Evolutionary conservation across 2,888 invertebrate species (phyloP), one percentile per base, ranked within the genome.

Genomic region (Hypercompe scribonia): DNA sequence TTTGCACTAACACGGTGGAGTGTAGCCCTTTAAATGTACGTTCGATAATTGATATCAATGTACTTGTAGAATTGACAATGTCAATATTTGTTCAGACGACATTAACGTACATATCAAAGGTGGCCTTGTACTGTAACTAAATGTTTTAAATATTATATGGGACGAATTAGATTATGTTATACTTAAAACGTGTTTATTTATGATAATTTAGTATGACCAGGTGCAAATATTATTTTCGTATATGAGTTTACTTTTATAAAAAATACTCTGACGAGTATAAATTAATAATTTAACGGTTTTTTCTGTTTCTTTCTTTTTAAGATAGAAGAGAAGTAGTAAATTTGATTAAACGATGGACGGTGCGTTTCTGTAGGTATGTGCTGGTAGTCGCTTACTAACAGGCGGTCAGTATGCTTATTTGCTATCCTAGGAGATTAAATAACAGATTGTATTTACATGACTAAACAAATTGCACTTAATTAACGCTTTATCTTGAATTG

Each of bases 1-100:
- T 93, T 93, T 92, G 86, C 90, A 84, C 85, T 88, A 82, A 85
- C 93, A 93, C 92, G 90, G 91, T 89, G 88, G 88, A 90, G 84
- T 86, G 70, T 80, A 84, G 88, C 88, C 90, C 92, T 92, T 90
- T 87, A 91, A 89, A 89, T 90, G 83, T 85, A 89, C 88, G 88
- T 86, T 88, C 85, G 91, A 92, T 93, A 90, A 90, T 88, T 91
- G 89, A 88, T 90, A 90, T 89, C 85, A 78, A 80, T 61, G 58
- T 31, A 61, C 58, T 31, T 70, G 81, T 67, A 84, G 85, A 84
- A 82, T 86, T 82, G 85, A 88, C 86, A 86, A 81, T 80, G 86
- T 89, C 87, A 93, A 93, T 91, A 93, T 93, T 93, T 89, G 85
- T 83, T 78, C 76, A 86, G 82, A 83, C 81, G 84, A 87, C 88